Evolutionary conservation across 2,113 vertebrate species (phyloP).

Genomic region (Phaethon lepturus): DNA sequence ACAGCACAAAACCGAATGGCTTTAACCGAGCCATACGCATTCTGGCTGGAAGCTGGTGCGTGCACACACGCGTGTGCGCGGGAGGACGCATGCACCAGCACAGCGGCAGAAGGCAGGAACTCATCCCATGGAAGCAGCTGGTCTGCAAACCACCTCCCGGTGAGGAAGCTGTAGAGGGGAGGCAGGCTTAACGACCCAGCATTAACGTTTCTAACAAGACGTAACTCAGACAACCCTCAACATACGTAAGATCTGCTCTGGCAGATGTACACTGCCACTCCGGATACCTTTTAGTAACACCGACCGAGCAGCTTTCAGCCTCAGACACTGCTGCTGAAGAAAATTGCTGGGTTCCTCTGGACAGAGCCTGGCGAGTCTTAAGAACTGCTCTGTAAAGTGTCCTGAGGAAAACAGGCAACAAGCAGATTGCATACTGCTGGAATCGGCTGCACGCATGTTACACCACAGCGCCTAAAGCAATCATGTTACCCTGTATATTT

Average conservation of each 20-base stretch:
- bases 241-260: background rate
- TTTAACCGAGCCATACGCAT: accelerated
- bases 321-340: background rate
- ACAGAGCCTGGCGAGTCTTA: background rate
- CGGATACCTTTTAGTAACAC: background rate
- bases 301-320: background rate
- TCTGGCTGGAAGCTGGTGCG: background rate
- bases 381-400: background rate
- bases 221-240: background rate
- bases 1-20: background rate
- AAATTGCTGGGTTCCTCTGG: background rate
- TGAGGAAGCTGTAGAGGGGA: background rate
- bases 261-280: background rate
- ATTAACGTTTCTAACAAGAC: background rate
- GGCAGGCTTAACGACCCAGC: background rate
- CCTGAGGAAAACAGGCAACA: accelerated
- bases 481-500: background rate
- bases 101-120: background rate
- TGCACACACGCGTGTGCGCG: accelerated
- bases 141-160: background rate
- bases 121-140: background rate
- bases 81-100: background rate
- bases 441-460: accelerated
- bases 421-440: background rate
- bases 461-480: background rate